A percentile compares a stretch with the other conserved stretches of the same genome.
phyloP scores from a whole-genome alignment of 2,888 invertebrate genomes.

The Linhomoeus sp. region DNA sequence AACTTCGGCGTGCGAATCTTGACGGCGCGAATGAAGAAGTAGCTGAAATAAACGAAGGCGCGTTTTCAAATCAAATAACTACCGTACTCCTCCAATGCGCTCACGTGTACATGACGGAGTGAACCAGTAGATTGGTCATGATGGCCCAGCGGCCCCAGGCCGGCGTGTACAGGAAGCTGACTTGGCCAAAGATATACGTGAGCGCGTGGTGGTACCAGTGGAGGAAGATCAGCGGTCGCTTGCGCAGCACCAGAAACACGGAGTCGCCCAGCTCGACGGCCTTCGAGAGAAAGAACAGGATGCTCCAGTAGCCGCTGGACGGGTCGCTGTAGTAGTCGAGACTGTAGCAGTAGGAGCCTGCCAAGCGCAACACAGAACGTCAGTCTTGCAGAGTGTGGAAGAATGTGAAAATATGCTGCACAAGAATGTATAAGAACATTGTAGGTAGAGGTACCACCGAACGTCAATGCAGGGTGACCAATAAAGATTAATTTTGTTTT shows the following conservation, averaged over 20 bases:
- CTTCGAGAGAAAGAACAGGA: slow-evolving; percentile 88
- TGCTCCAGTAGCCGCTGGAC: slow-evolving; percentile 78
- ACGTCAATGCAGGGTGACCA: too few relatives aligned
- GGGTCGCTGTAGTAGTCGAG: slow-evolving; percentile 20
- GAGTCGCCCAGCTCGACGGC: slow-evolving; percentile 57
- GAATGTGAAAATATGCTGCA: too few relatives aligned
- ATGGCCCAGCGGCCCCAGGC: slow-evolving; percentile 24
- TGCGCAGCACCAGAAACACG: slow-evolving; percentile 28
- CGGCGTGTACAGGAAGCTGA: slow-evolving; percentile 20
- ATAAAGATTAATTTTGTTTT: too few relatives aligned
- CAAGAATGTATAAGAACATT: too few relatives aligned
- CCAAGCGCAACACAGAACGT: too few relatives aligned
- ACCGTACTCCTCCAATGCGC: too few relatives aligned
- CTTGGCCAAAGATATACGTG: slow-evolving; percentile 21
- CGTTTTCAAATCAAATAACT: too few relatives aligned
- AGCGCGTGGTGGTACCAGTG: slow-evolving; percentile 36
- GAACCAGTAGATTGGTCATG: slow-evolving; percentile 20
- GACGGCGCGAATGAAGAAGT: slow-evolving; percentile 21
- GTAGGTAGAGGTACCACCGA: too few relatives aligned
- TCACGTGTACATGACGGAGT: slow-evolving; percentile 25
- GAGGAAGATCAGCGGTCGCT: slow-evolving; percentile 32
- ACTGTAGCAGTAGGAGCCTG: too few relatives aligned
- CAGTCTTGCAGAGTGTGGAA: too few relatives aligned
- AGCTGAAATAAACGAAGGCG: too few relatives aligned
- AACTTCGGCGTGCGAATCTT: slow-evolving; percentile 15